Conservation (phyloP, 2,113 vertebrate species). For the Microtus montanus region DNA sequence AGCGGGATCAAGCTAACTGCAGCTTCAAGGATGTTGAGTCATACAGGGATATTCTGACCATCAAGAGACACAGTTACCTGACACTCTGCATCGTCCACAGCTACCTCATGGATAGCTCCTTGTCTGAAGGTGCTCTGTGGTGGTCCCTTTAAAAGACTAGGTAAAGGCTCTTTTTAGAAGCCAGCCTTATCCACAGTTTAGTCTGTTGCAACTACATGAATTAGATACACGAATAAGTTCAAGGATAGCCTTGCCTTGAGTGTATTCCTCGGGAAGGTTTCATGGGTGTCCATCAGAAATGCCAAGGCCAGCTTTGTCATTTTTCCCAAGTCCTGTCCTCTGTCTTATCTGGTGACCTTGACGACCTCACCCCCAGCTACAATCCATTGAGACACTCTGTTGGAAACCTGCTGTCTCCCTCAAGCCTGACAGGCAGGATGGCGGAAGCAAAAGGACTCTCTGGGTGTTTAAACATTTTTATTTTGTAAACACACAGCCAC, state of each 20-base stretch:
- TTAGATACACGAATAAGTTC: too few relatives aligned
- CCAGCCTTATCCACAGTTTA: too few relatives aligned
- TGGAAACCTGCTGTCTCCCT: background rate
- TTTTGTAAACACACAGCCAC: background rate
- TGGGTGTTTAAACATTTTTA: background rate
- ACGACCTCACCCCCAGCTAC: background rate
- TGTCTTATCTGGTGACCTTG: background rate
- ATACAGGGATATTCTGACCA: too few relatives aligned
- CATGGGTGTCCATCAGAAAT: background rate
- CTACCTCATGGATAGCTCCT: background rate
- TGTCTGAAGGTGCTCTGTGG: too few relatives aligned
- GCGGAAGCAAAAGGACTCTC: background rate
- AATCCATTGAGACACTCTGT: background rate
- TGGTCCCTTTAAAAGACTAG: too few relatives aligned
- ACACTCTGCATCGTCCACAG: background rate
- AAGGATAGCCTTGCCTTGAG: background rate
- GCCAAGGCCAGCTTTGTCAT: background rate
- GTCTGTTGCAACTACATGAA: too few relatives aligned
- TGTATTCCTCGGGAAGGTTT: background rate
- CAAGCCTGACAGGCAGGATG: background rate
- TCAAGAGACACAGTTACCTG: background rate
- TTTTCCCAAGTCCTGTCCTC: too few relatives aligned
- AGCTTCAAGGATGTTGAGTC: too few relatives aligned
- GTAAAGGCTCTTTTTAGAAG: background rate
- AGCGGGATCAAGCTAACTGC: too few relatives aligned